Percentiles rank a stretch among this genome's conserved stretches.
Evolutionary conservation across 2,797 vertebrate species (phyloP).

Genomic region (Pelochelys cantorii): DNA sequence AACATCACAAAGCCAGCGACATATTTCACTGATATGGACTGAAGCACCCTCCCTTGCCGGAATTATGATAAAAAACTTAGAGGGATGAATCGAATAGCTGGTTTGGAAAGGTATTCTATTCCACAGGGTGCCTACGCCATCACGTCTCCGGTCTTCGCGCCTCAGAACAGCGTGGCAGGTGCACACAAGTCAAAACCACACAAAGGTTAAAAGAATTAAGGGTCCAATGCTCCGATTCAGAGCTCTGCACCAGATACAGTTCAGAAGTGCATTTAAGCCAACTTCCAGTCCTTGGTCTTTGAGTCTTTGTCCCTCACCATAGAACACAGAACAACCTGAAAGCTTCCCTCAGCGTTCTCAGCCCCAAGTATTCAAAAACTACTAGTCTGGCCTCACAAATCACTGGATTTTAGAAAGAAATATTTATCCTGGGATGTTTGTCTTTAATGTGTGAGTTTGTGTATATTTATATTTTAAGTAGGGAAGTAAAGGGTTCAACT

Average conservation of each 20-base stretch:
- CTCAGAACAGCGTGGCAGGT: not conserved
- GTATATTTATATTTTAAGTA: not conserved
- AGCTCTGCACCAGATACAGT: not conserved
- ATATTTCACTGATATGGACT: not conserved
- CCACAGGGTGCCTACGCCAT: not conserved
- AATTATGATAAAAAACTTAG: not conserved
- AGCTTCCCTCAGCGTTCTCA: not conserved
- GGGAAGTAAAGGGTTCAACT: too few species aligned
- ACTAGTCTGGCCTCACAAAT: not conserved
- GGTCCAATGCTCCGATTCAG: not conserved
- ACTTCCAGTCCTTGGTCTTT: not conserved
- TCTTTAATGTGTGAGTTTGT: too few species aligned
- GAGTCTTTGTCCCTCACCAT: not conserved
- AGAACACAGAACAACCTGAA: not conserved
- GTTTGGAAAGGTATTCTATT: not conserved
- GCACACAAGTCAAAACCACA: not conserved
- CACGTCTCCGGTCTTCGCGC: not conserved
- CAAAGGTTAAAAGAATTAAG: not conserved
- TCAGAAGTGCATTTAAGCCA: not conserved
- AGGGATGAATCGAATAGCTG: not conserved
- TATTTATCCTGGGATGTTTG: not conserved
- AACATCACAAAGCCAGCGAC: not conserved
- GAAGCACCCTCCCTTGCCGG: not conserved
- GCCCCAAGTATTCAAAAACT: not conserved
- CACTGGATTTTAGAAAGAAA: rapidly evolving